These are phyloP conservation scores for Garrulus glandarius DNA, from an alignment of 2,797 vertebrate genomes.

Conservation along the genomic window DNA sequence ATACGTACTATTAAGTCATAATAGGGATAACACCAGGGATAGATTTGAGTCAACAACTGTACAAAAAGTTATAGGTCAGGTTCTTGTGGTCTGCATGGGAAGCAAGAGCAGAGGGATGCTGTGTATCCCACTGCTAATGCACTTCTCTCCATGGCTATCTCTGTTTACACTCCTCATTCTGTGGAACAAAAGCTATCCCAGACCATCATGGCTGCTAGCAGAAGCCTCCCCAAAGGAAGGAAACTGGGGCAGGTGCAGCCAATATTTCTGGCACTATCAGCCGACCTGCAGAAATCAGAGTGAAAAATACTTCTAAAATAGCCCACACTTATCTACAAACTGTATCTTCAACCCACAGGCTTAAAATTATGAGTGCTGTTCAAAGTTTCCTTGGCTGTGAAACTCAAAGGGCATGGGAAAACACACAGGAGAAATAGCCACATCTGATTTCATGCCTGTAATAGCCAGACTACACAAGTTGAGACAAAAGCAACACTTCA, in stretches of 20 bases:
- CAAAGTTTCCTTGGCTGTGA: neutral
- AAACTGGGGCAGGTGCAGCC: neutral
- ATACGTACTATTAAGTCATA: constrained; percentile 19
- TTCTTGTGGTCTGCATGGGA: neutral
- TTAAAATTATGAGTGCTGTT: neutral
- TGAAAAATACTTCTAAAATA: neutral
- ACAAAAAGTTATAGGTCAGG: neutral
- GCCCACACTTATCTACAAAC: neutral
- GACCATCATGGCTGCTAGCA: neutral
- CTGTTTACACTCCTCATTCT: neutral
- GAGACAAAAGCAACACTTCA: neutral
- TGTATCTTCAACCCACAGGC: neutral
- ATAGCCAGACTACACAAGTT: neutral
- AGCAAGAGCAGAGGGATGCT: neutral
- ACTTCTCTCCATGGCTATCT: neutral
- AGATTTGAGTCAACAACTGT: neutral
- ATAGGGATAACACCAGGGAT: neutral
- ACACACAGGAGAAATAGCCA: neutral
- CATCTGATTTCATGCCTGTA: neutral
- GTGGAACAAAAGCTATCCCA: neutral
- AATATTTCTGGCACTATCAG: neutral
- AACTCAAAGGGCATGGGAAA: neutral
- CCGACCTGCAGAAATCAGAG: neutral
- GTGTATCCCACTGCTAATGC: neutral
- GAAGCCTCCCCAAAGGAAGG: neutral